Conservation (phyloP, 2,797 vertebrate species). For the Bovichtus variegatus region DNA sequence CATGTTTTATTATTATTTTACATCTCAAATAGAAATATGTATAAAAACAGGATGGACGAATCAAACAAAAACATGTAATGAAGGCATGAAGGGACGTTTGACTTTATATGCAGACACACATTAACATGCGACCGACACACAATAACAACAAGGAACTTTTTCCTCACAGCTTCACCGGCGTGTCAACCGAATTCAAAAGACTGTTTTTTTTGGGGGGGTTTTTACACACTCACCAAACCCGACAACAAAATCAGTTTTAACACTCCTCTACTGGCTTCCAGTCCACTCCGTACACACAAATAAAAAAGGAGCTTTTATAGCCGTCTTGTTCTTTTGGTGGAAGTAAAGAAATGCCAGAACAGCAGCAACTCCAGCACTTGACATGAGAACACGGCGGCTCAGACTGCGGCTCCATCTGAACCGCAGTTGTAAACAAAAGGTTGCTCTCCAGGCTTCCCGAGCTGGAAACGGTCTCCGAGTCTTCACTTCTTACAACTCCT, state of each 20-base stretch:
- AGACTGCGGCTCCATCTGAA: constrained; percentile 22
- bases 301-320: neutral
- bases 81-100: constrained; percentile 8
- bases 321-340: neutral
- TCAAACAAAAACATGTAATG: neutral
- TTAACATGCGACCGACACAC: too few relatives aligned
- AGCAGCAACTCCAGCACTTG: neutral
- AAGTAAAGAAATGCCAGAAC: constrained; percentile 20
- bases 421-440: constrained; percentile 38
- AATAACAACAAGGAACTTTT: neutral
- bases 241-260: neutral
- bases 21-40: constrained; percentile 7
- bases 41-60: neutral
- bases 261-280: neutral
- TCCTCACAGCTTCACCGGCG: neutral
- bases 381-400: constrained; percentile 11
- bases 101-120: constrained; percentile 11
- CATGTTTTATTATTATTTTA: constrained; percentile 37
- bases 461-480: neutral
- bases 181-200: neutral
- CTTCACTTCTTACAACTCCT: neutral
- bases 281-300: neutral
- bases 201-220: too few relatives aligned
- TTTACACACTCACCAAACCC: neutral
- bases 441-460: constrained; percentile 16